Conservation (phyloP, 2,888 invertebrate genomes). For the Stomorhina lunata region DNA sequence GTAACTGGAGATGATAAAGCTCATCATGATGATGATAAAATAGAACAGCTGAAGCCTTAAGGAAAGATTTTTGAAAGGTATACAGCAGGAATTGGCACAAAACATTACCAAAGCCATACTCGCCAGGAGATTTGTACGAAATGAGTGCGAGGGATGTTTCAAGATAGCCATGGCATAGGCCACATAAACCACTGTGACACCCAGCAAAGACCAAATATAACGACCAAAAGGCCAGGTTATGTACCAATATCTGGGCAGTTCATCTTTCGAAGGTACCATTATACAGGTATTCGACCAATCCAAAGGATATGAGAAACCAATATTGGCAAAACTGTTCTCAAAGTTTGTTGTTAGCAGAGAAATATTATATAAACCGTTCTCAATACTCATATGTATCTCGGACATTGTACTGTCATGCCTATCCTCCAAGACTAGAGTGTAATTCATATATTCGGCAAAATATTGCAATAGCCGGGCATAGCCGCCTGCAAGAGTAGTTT, state of each 20-base stretch:
- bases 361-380: conserved; percentile 68
- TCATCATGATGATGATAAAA: conserved; percentile 69
- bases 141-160: conserved; percentile 62
- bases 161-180: conserved; percentile 71
- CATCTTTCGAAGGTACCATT: conserved; percentile 76
- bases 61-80: conserved; percentile 64
- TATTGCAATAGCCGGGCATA: conserved; percentile 68
- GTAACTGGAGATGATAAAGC: conserved; percentile 74
- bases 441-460: conserved; percentile 69
- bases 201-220: conserved; percentile 71
- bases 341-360: conserved; percentile 67
- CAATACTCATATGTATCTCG: conserved; percentile 64
- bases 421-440: conserved; percentile 67
- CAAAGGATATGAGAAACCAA: conserved; percentile 73
- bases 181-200: conserved; percentile 72
- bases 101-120: conserved; percentile 73
- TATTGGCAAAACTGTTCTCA: conserved; percentile 21
- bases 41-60: conserved; percentile 72
- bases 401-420: conserved; percentile 64
- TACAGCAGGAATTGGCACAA: conserved; percentile 72
- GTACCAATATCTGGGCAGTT: conserved; percentile 75
- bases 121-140: conserved; percentile 69
- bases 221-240: conserved; percentile 74
- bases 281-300: conserved; percentile 73
- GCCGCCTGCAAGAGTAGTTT: conserved; percentile 62